These are phyloP conservation scores for Brachyalestes nurse DNA, from an alignment of 2,797 vertebrate genomes.

Conservation along the genomic window DNA sequence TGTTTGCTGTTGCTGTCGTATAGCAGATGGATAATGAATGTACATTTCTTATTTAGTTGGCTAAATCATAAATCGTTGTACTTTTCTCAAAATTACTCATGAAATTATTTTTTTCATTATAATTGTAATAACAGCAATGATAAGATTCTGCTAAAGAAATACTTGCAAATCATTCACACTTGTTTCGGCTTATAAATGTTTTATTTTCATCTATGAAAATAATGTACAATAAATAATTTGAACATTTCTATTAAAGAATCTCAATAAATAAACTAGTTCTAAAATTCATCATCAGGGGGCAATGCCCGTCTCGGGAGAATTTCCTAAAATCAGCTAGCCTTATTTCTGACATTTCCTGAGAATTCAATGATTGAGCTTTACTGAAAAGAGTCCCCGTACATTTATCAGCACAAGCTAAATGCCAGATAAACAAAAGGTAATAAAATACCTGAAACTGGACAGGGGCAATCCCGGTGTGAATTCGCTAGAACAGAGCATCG, in stretches of 20 bases:
- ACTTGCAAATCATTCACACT: conserved; percentile 57
- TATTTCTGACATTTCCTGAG: conserved; percentile 81
- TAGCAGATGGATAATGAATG: not conserved
- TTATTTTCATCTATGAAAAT: conserved; percentile 96
- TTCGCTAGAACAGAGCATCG: conserved; percentile 56
- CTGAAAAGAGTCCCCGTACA: conserved; percentile 60
- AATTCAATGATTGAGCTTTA: conserved; percentile 79
- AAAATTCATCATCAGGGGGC: conserved; percentile 86
- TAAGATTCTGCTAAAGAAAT: not conserved
- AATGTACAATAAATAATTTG: conserved; percentile 99
- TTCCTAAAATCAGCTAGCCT: conserved; percentile 73
- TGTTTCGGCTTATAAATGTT: conserved; percentile 81
- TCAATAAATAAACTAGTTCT: conserved; percentile 97
- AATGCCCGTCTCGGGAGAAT: conserved; percentile 77
- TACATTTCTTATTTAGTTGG: not conserved
- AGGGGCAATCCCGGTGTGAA: conserved; percentile 66
- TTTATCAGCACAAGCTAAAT: conserved; percentile 53
- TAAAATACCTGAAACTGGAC: conserved; percentile 78
- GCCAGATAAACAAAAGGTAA: conserved; percentile 62
- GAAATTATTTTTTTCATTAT: not conserved
- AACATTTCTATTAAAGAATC: conserved; percentile 95
- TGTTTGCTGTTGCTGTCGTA: not conserved
- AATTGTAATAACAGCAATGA: not conserved
- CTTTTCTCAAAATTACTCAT: not conserved
- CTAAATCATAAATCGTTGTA: not conserved